Evolutionary conservation across 2,113 vertebrate species (phyloP), one percentile per base, ranked within the genome.

Genomic region (Channa argus): DNA sequence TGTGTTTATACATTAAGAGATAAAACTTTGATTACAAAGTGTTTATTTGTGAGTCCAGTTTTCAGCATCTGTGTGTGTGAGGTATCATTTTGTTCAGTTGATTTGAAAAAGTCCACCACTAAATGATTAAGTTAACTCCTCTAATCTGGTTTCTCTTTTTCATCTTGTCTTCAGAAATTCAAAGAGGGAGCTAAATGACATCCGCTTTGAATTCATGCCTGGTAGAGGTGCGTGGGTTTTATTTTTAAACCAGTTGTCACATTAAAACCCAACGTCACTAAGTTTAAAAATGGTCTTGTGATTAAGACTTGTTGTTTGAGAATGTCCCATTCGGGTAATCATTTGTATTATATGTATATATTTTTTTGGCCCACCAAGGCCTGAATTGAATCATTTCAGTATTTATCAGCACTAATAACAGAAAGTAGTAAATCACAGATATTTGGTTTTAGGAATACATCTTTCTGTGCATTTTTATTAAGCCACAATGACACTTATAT

Each of bases 141-240:
- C 49, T 69, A 0, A 68, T 64, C 24, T 50, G 0, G 4, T 15
- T 63, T 51, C 0, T 58, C 12, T 51, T 36, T 65, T 24, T 14
- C 34, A 44, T 87, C 76, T 61, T 87, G 67, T 79, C 63, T 55
- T 5, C 83, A 99, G 98, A 93, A 99, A 99, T 95, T 96, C 95
- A 72, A 99, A 99, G 93, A 99, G 97, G 92, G 98, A 99, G 82
- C 95, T 99, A 59, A 99, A 99, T 73, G 98, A 99, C 88, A 99
- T 99, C 85, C 95, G 97, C 88, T 99, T 99, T 89, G 97, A 99
- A 88, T 99, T 98, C 75, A 98, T 97, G 93, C 97, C 97, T 72
- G 97, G 98, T 62, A 97, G 97, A 97, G 98, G 98, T 98, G 50
- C 94, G 94, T 71, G 3, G 4, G 15, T 3, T 47, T 37, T 45